Base-by-base conservation (phyloP, 2,888 invertebrate genomes). In the Microchrysa polita region DNA sequence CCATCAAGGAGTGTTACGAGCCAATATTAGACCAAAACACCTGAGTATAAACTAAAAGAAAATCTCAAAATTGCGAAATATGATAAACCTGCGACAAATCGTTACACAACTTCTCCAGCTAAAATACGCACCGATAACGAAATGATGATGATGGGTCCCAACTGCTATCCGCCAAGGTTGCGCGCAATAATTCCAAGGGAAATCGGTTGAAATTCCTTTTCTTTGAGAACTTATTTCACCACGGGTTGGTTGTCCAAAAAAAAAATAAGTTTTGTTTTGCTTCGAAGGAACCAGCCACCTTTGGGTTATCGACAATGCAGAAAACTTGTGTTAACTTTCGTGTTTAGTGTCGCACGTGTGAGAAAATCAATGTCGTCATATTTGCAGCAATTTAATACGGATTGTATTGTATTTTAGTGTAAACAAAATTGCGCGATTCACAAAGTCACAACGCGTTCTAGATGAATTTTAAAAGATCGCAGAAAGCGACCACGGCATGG, bases 51-150 rank as follows among this genome's bases (percentile, higher is more conserved):
- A 42, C 34, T 40, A 18, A 34, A 40, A 42, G 16, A 14, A 67
- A 67, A 16, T 67, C n/a, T 44, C 14, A 44, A 65, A 27, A 40
- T 22, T 23, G 1, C 16, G 20, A 53, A 67, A 67, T 20, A 7
- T 52, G 27, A 52, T 55, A 69, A 69, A 55, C 69, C 40, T 69
- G 67, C 7, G 55, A 40, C 4, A 5, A 69, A 69, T 40, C 20
- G 57, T 69, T 69, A 69, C 69, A 69, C 69, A 69, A 69, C 69
- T 55, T 69, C 57, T 69, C 69, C 55, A 69, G 69, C 40, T 40
- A 34, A 34, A 34, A 67, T 67, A 67, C 67, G 53, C 67, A 67
- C 67, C 67, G 55, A 69, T 57, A 40, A 55, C 55, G 55, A 55
- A 40, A 69, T 55, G 57, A 52, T 48, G n/a, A 20, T 65, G 34